phyloP scores from a whole-genome alignment of 2,113 vertebrate species.

The Sphaerodactylus townsendi region DNA sequence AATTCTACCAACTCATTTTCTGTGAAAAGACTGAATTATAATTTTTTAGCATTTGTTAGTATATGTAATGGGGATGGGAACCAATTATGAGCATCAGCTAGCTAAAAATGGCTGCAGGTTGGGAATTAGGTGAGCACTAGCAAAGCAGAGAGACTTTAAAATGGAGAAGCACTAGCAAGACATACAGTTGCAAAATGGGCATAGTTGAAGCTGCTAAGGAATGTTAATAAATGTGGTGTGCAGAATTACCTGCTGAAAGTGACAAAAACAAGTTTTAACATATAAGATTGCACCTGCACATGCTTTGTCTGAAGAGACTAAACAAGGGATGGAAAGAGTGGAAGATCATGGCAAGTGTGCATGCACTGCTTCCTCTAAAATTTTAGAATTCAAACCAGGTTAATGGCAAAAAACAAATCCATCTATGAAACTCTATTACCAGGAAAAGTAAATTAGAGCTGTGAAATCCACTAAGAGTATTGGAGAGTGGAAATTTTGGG shows the following conservation, averaged over 20 bases:
- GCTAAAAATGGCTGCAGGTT: background rate
- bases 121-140: background rate
- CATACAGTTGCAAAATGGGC: background rate
- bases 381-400: background rate
- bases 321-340: background rate
- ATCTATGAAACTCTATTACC: background rate
- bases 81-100: background rate
- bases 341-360: background rate
- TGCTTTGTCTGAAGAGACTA: too few relatives aligned
- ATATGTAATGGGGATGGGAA: too few relatives aligned
- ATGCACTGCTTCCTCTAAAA: background rate
- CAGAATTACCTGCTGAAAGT: background rate
- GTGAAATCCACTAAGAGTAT: background rate
- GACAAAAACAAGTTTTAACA: background rate
- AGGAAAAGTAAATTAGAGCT: background rate
- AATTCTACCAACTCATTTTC: background rate
- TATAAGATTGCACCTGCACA: too few relatives aligned
- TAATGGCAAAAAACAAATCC: background rate
- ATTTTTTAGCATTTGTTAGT: too few relatives aligned
- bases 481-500: background rate
- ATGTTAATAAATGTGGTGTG: background rate
- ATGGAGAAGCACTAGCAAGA: background rate
- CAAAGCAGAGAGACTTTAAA: background rate
- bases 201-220: background rate
- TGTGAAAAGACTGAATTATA: too few relatives aligned